Evolutionary conservation across 2,113 vertebrate genomes (phyloP).

Genomic region (Alligator sinensis): DNA sequence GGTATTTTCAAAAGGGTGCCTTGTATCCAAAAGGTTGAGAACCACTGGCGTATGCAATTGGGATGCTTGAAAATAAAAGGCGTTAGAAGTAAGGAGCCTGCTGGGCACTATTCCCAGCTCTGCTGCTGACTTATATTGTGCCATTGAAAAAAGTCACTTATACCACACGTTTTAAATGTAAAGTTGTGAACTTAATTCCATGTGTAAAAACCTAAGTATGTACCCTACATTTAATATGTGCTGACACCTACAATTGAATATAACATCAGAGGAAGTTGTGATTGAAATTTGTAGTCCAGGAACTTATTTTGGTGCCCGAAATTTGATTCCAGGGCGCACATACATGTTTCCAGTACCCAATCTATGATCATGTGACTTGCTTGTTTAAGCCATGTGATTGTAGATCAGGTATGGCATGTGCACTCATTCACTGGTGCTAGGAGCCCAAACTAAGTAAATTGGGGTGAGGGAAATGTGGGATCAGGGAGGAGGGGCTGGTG

Average conservation of each 20-base stretch:
- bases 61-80: neutral
- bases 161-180: conserved; percentile 25
- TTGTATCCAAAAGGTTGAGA: no score
- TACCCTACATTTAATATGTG: conserved; percentile 72
- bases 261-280: conserved; percentile 59
- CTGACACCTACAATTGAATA: conserved; percentile 67
- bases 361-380: no score
- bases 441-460: no score
- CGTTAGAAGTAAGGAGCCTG: neutral
- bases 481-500: no score
- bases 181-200: conserved; percentile 40
- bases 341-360: no score
- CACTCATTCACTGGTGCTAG: no score
- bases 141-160: conserved; percentile 23
- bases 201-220: conserved; percentile 70
- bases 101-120: neutral
- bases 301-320: no score
- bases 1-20: no score
- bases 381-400: no score
- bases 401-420: no score
- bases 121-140: neutral
- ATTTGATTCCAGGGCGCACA: no score
- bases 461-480: no score
- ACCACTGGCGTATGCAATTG: neutral
- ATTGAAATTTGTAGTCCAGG: neutral